phyloP scores from a whole-genome alignment of 2,888 invertebrate genomes.

The Drosophila paramelanica region DNA sequence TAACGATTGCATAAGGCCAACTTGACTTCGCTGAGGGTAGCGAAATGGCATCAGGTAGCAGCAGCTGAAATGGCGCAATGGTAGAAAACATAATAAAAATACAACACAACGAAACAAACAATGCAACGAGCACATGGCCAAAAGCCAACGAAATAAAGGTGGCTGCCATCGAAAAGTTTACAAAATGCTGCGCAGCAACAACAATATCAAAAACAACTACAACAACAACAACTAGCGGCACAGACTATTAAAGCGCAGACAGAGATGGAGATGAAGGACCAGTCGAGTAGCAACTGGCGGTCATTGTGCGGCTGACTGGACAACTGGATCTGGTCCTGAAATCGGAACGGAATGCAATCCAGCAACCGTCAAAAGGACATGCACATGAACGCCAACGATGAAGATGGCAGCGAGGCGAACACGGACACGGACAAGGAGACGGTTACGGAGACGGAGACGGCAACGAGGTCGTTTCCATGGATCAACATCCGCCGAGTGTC shows the following conservation, averaged over 20 bases:
- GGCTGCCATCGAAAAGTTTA: conserved; percentile 44
- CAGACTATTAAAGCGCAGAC: not conserved
- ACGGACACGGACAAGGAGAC: not conserved
- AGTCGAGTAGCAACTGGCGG: conserved; percentile 47
- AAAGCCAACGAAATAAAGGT: conserved; percentile 50
- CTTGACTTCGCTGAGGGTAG: not conserved
- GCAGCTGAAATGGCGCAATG: conserved; percentile 42
- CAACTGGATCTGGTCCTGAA: conserved; percentile 25
- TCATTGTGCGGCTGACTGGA: conserved; percentile 62
- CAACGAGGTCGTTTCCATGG: conserved; percentile 20
- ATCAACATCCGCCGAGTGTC: conserved; percentile 41
- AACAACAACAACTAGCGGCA: conserved; percentile 4
- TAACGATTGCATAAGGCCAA: not conserved
- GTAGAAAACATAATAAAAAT: conserved; percentile 42
- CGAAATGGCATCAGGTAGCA: conserved; percentile 35
- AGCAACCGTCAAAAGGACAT: conserved; percentile 51
- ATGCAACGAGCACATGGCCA: conserved; percentile 23
- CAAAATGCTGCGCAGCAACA: conserved; percentile 21
- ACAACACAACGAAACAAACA: conserved; percentile 49
- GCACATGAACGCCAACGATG: conserved; percentile 45
- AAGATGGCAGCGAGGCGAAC: not conserved
- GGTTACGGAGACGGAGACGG: not conserved
- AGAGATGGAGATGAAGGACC: conserved; percentile 9
- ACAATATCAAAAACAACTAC: no score
- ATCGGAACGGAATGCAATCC: not conserved